These are phyloP conservation scores for Cephus pygmeus DNA, from an alignment of 2,888 invertebrate species.

Conservation along the genomic window DNA sequence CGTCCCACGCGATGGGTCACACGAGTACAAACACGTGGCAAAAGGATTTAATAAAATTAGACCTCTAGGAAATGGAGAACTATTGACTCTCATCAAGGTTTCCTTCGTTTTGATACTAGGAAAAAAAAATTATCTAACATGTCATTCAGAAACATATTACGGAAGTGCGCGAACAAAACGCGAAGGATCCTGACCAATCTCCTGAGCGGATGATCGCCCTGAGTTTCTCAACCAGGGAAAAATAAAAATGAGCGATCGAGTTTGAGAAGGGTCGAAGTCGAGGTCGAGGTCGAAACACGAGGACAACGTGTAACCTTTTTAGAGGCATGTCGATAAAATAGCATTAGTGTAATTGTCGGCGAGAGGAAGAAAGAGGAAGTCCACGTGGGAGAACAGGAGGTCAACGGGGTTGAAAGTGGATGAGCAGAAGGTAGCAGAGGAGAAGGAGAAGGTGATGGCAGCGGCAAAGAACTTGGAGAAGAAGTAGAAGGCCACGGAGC, in stretches of 20 bases:
- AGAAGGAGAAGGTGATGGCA: neutral
- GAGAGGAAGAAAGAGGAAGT: neutral
- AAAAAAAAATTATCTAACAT: slow-evolving; percentile 20
- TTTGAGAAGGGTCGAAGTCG: neutral
- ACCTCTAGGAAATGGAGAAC: neutral
- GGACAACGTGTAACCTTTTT: neutral
- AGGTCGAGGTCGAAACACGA: neutral
- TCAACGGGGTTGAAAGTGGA: neutral
- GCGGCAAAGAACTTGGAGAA: neutral
- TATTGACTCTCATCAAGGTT: neutral
- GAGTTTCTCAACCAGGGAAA: neutral
- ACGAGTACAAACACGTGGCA: neutral
- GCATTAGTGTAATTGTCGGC: neutral
- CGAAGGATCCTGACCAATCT: slow-evolving; percentile 38
- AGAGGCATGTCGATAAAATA: neutral
- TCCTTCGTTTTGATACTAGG: neutral
- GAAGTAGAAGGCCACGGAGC: neutral
- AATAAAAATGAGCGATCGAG: neutral
- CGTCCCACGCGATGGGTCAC: neutral
- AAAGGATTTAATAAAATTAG: neutral
- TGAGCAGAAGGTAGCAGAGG: neutral
- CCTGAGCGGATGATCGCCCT: slow-evolving; percentile 15
- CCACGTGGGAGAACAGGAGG: neutral
- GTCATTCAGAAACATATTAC: slow-evolving; percentile 51
- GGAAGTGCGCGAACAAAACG: slow-evolving; percentile 51